phyloP scores from a whole-genome alignment of 2,113 vertebrate species.

The Nanorana parkeri region DNA sequence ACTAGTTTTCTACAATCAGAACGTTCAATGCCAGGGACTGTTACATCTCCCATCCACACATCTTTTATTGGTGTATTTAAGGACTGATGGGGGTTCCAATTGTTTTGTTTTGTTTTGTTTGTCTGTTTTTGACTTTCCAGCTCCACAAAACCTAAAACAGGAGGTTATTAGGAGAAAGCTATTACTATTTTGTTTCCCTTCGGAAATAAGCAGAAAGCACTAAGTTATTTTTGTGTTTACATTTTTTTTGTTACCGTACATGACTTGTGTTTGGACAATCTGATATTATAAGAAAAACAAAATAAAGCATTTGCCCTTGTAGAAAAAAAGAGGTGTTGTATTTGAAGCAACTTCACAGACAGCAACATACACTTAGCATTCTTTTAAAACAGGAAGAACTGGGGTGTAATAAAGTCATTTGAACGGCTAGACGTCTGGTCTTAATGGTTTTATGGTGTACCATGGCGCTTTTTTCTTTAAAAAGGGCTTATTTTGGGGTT shows the following conservation, averaged over 20 bases:
- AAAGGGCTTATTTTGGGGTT: slow-evolving; percentile 89
- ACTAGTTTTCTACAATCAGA: not conserved
- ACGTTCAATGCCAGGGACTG: not conserved
- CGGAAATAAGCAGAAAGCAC: slow-evolving; percentile 23
- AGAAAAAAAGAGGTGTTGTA: slow-evolving; percentile 78
- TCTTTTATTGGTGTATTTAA: not conserved
- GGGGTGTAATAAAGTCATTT: slow-evolving; percentile 94
- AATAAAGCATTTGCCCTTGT: slow-evolving; percentile 60
- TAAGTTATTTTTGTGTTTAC: slow-evolving; percentile 35
- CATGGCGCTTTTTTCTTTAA: slow-evolving; percentile 87
- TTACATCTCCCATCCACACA: not conserved
- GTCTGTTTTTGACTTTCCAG: not conserved
- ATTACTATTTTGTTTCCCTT: not conserved
- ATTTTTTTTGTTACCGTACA: slow-evolving; percentile 6
- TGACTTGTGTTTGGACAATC: slow-evolving; percentile 47
- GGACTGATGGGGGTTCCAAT: not conserved
- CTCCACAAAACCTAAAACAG: not conserved
- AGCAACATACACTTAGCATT: slow-evolving; percentile 81
- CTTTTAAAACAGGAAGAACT: slow-evolving; percentile 96
- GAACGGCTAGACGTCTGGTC: slow-evolving; percentile 98
- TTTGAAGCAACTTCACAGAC: slow-evolving; percentile 81
- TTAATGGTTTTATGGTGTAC: slow-evolving; percentile 96
- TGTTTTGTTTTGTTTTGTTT: slow-evolving; percentile 8
- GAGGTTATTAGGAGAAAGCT: not conserved
- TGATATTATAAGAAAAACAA: slow-evolving; percentile 40